phyloP scores from a whole-genome alignment of 2,888 invertebrate genomes.

The Ormyrus pomaceus region DNA sequence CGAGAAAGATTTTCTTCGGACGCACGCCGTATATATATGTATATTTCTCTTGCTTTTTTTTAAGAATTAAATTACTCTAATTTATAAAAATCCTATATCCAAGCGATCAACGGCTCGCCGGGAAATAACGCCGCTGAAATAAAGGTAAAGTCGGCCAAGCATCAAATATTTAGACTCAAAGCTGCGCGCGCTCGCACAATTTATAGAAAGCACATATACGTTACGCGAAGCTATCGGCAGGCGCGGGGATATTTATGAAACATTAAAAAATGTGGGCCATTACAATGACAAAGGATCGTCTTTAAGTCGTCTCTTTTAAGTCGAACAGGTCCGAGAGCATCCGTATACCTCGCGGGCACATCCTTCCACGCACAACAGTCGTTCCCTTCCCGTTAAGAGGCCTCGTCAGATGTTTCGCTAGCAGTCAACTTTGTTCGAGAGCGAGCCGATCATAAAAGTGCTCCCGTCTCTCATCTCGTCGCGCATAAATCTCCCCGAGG shows the following conservation, averaged over 20 bases:
- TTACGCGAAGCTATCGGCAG: too few relatives aligned
- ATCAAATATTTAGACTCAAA: too few relatives aligned
- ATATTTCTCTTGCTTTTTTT: too few relatives aligned
- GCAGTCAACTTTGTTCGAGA: slow-evolving; percentile 56
- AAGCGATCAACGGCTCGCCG: not conserved
- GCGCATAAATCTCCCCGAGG: slow-evolving; percentile 68
- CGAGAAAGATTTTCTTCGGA: too few relatives aligned
- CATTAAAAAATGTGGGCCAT: slow-evolving; percentile 45
- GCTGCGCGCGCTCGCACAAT: too few relatives aligned
- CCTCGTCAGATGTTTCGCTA: slow-evolving; percentile 11
- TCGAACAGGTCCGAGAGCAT: slow-evolving; percentile 21
- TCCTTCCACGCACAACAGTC: not conserved
- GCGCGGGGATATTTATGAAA: slow-evolving; percentile 41
- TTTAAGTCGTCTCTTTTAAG: slow-evolving; percentile 42
- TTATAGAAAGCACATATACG: too few relatives aligned
- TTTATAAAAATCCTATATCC: too few relatives aligned
- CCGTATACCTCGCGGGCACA: not conserved
- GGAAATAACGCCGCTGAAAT: too few relatives aligned
- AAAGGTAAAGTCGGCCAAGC: too few relatives aligned
- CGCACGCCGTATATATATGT: too few relatives aligned
- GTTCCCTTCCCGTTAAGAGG: slow-evolving; percentile 17
- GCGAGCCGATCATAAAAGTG: slow-evolving; percentile 70
- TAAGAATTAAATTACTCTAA: too few relatives aligned
- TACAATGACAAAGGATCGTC: slow-evolving; percentile 54
- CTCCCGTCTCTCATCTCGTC: slow-evolving; percentile 59